A percentile compares a stretch with the other conserved stretches of the same genome.
Conservation (phyloP, 2,888 invertebrate species). For the Notodonta dromedarius region DNA sequence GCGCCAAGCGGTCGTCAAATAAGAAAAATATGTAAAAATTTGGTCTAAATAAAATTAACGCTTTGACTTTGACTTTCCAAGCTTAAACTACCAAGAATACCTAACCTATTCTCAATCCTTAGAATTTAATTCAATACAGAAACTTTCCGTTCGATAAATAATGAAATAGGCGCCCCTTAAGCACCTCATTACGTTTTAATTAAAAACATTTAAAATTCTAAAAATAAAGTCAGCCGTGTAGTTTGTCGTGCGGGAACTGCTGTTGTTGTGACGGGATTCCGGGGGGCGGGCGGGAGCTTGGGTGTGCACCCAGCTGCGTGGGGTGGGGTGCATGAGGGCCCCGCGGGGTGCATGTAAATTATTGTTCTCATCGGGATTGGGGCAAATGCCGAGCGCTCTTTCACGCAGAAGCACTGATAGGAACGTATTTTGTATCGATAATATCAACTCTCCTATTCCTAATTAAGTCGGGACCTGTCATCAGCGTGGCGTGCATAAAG, state of each 20-base stretch:
- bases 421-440: constrained; percentile 25
- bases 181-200: constrained; percentile 10
- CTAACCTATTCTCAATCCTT: not conserved
- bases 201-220: constrained; percentile 9
- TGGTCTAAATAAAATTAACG: too few relatives aligned
- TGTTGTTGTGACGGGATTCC: constrained; percentile 26
- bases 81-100: not conserved
- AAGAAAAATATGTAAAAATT: too few relatives aligned
- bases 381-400: constrained; percentile 52
- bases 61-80: too few relatives aligned
- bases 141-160: not conserved
- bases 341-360: constrained; percentile 53
- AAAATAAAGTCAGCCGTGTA: constrained; percentile 12
- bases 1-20: too few relatives aligned
- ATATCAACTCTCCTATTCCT: not conserved
- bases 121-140: not conserved
- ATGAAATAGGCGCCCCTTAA: not conserved
- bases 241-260: constrained; percentile 16
- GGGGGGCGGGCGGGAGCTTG: not conserved
- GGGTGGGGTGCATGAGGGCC: constrained; percentile 11
- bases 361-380: constrained; percentile 57
- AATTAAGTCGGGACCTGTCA: too few relatives aligned
- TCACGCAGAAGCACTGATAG: constrained; percentile 45
- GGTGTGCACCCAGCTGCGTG: constrained; percentile 8
- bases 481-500: too few relatives aligned